A percentile compares a stretch with the other conserved stretches of the same genome.
Evolutionary conservation across 2,113 vertebrate genomes (phyloP).

Genomic region (Rutilus rutilus): DNA sequence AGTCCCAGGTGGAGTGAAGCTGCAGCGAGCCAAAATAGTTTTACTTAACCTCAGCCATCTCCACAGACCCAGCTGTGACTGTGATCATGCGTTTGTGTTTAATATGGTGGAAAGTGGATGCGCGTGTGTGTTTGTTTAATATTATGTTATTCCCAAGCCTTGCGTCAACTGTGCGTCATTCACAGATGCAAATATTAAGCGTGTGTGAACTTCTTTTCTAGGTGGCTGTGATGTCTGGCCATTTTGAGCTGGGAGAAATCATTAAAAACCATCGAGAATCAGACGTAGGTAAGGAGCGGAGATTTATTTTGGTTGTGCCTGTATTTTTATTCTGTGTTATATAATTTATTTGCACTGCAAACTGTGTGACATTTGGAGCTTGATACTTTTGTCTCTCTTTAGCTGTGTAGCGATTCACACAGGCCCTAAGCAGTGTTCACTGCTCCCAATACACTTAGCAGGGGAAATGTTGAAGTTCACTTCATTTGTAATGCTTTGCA

Average conservation of each 20-base stretch:
- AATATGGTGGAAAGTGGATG: constrained; percentile 30
- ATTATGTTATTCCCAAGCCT: constrained; percentile 24
- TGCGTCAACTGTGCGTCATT: constrained; percentile 16
- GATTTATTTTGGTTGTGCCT: constrained; percentile 22
- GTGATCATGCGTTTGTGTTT: constrained; percentile 38
- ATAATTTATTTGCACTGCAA: not conserved
- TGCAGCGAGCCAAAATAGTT: not conserved
- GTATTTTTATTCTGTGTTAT: constrained; percentile 35
- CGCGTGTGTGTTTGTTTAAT: constrained; percentile 23
- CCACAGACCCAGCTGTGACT: constrained; percentile 34
- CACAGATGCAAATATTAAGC: constrained; percentile 6
- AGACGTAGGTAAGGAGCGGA: constrained; percentile 82
- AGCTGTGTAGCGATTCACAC: not conserved
- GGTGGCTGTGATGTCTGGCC: constrained; percentile 92
- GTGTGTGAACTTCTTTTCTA: constrained; percentile 56
- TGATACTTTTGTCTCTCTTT: constrained; percentile 13
- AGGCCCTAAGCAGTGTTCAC: not conserved
- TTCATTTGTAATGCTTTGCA: not conserved
- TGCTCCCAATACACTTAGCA: not conserved
- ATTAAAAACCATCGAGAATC: constrained; percentile 89
- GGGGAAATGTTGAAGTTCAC: not conserved
- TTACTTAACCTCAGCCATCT: constrained; percentile 26
- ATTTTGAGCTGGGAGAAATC: constrained; percentile 91
- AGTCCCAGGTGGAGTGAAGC: constrained; percentile 39
- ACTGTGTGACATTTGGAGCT: constrained; percentile 19